Conservation (phyloP, 2,113 vertebrate species). For the Sporophila hypoxantha region DNA sequence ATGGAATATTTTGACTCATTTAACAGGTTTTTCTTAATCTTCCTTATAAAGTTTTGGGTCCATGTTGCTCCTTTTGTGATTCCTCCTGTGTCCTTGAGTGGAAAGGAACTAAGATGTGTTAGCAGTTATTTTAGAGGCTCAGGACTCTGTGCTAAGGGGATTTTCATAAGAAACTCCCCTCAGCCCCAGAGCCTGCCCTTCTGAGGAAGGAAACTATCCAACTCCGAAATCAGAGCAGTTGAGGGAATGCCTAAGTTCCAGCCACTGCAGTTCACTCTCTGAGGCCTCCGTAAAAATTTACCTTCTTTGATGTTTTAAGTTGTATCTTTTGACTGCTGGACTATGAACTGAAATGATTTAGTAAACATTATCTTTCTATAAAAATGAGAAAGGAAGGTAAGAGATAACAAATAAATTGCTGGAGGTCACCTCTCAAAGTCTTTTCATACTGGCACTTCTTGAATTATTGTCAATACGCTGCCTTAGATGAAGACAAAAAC, state of each 20-base stretch:
- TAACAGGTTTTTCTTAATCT: not conserved
- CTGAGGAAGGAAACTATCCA: not conserved
- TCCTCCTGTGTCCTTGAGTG: rapidly evolving
- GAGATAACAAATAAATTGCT: not conserved
- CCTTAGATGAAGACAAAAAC: not conserved
- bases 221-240: not conserved
- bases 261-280: not conserved
- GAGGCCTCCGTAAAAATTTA: not conserved
- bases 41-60: not conserved
- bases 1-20: not conserved
- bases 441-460: not conserved
- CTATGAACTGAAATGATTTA: not conserved
- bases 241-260: not conserved
- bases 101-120: not conserved
- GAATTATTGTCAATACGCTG: not conserved
- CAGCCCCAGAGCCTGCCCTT: not conserved
- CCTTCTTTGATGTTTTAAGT: not conserved
- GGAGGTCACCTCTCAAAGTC: not conserved
- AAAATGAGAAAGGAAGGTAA: not conserved
- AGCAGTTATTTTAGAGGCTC: not conserved
- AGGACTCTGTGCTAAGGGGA: not conserved
- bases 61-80: not conserved
- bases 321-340: not conserved
- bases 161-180: not conserved
- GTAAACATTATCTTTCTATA: not conserved